These are phyloP conservation scores for Leucania comma DNA, from an alignment of 2,888 invertebrate species.

Conservation along the genomic window DNA sequence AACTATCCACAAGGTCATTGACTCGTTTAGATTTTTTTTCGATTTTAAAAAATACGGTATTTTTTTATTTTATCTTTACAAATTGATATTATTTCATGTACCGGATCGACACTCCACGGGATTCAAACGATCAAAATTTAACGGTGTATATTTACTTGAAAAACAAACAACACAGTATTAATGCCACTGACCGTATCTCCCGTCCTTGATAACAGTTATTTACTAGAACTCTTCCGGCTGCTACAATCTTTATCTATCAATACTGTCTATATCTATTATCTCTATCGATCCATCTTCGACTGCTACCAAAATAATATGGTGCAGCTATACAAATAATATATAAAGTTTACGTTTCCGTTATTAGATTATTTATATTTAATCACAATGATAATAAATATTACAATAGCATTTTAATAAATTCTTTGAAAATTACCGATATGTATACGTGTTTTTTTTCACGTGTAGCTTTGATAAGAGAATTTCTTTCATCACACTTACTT, in stretches of 20 bases:
- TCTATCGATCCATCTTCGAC: constrained; percentile 53
- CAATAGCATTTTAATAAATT: constrained; percentile 30
- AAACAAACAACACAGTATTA: constrained; percentile 26
- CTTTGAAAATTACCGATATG: neutral
- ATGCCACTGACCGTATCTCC: constrained; percentile 44
- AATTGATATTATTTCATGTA: no score
- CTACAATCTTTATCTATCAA: constrained; percentile 31
- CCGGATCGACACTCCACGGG: no score
- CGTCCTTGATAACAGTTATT: constrained; percentile 61
- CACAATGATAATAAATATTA: constrained; percentile 20
- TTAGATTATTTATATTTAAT: constrained; percentile 32
- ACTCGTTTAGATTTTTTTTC: no score
- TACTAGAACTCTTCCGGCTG: constrained; percentile 58
- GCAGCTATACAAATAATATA: constrained; percentile 29
- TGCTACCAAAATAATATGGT: constrained; percentile 31
- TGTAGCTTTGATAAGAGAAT: neutral
- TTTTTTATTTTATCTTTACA: no score
- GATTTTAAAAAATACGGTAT: no score
- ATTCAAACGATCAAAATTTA: no score
- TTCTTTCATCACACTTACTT: neutral
- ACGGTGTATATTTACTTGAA: no score
- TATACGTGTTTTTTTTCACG: neutral
- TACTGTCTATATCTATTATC: constrained; percentile 32
- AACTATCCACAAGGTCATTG: no score
- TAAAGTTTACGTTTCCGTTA: neutral